Conservation (phyloP, 2,888 invertebrate genomes). For the Harpalus rufipes region DNA sequence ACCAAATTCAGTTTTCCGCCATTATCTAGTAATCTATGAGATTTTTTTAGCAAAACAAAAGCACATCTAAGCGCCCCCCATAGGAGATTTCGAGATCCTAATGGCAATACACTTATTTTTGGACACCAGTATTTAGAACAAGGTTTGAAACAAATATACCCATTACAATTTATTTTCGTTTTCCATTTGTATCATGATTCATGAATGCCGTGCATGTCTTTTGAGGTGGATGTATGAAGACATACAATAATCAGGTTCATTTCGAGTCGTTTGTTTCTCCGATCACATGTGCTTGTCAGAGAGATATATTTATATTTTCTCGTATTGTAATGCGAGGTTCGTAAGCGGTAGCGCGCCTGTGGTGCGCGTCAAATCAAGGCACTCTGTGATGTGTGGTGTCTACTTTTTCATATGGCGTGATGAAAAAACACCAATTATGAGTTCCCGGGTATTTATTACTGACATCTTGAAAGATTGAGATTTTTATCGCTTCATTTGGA, state of each 20-base stretch:
- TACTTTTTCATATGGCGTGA: slow-evolving; percentile 55
- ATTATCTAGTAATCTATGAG: no score
- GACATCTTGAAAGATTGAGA: slow-evolving; percentile 56
- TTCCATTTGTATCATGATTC: neutral
- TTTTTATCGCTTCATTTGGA: slow-evolving; percentile 58
- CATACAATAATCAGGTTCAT: neutral
- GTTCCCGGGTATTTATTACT: slow-evolving; percentile 56
- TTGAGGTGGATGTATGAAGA: neutral
- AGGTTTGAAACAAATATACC: neutral
- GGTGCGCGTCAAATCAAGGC: slow-evolving; percentile 49
- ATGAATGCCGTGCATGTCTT: neutral
- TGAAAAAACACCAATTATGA: slow-evolving; percentile 58
- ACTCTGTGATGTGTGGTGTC: slow-evolving; percentile 48
- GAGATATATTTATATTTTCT: slow-evolving; percentile 21
- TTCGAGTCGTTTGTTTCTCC: slow-evolving; percentile 1
- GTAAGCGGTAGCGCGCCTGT: slow-evolving; percentile 38
- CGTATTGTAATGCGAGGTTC: slow-evolving; percentile 26
- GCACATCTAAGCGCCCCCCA: no score
- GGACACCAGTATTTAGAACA: neutral
- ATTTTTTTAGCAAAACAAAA: no score
- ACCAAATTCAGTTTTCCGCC: no score
- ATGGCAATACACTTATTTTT: no score
- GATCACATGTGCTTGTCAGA: slow-evolving; percentile 18
- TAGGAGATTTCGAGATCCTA: no score
- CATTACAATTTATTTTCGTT: neutral